A percentile compares a stretch with the other conserved stretches of the same genome.
These are phyloP conservation scores for Corapipo altera DNA, from an alignment of 2,113 vertebrate genomes.

Conservation along the genomic window DNA sequence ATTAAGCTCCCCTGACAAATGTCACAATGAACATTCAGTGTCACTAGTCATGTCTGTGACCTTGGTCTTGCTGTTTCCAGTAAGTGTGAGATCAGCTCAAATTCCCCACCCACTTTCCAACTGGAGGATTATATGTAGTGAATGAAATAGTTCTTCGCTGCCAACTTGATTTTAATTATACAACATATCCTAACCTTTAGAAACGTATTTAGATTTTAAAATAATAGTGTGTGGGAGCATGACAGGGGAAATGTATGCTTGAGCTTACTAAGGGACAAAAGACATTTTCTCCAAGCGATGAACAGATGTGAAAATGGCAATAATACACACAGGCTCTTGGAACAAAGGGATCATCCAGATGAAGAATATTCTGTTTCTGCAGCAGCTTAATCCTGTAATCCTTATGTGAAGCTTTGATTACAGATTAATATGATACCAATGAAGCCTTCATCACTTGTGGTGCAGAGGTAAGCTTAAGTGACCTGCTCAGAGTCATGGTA, in stretches of 20 bases:
- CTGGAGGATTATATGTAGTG: neutral
- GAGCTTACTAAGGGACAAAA: neutral
- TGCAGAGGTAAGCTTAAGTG: neutral
- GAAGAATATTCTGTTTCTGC: neutral
- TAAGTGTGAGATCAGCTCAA: neutral
- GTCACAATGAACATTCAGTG: neutral
- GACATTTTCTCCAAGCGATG: neutral
- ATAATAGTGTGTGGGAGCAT: neutral
- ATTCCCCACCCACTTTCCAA: neutral
- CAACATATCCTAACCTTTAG: neutral
- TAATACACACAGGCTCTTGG: neutral
- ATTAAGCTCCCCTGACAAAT: neutral
- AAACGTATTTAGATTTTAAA: conserved; percentile 22
- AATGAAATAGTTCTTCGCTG: neutral
- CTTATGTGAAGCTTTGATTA: neutral
- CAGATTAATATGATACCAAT: neutral
- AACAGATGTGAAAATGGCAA: conserved; percentile 30
- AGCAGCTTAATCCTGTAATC: conserved; percentile 2
- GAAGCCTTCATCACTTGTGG: neutral
- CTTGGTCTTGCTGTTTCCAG: neutral
- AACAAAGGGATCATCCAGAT: conserved; percentile 4
- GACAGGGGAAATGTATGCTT: neutral
- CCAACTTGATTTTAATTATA: conserved; percentile 8
- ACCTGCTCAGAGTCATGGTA: neutral
- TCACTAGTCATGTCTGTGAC: neutral